A percentile compares a stretch with the other conserved stretches of the same genome.
Conservation (phyloP, 2,797 vertebrate species). For the Hemibagrus guttatus region DNA sequence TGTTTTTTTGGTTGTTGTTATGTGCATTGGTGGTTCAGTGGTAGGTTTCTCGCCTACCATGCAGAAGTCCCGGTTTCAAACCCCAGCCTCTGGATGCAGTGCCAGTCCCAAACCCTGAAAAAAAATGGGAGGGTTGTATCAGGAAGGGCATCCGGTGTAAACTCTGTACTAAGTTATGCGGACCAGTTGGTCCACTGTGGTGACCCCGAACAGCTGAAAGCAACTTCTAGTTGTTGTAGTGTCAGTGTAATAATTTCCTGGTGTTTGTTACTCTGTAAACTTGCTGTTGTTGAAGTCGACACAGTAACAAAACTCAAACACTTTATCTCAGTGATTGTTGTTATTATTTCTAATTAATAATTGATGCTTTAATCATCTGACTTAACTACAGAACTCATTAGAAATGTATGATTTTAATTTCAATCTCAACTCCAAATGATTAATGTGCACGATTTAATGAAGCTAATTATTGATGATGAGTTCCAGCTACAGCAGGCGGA, state of each 20-base stretch:
- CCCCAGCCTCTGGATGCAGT: no score
- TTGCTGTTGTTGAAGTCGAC: neutral
- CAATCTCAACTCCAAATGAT: neutral
- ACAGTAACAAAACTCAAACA: neutral
- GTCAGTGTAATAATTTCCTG: neutral
- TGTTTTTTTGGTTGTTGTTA: no score
- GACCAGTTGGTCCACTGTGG: no score
- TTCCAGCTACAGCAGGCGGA: neutral
- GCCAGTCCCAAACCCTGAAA: no score
- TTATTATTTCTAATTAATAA: neutral
- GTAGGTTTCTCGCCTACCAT: no score
- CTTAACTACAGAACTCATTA: neutral
- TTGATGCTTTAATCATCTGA: constrained; percentile 8
- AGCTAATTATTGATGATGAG: neutral
- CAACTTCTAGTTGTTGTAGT: no score
- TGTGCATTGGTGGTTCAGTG: no score
- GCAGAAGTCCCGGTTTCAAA: no score
- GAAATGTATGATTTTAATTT: neutral
- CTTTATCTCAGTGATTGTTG: neutral
- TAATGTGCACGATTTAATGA: neutral
- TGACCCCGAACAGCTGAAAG: no score
- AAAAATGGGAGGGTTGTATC: no score
- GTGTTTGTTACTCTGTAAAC: neutral
- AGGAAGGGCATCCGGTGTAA: no score
- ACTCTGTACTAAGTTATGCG: no score